Base-by-base conservation (phyloP, 2,113 vertebrate genomes). In the Pipra filicauda region DNA sequence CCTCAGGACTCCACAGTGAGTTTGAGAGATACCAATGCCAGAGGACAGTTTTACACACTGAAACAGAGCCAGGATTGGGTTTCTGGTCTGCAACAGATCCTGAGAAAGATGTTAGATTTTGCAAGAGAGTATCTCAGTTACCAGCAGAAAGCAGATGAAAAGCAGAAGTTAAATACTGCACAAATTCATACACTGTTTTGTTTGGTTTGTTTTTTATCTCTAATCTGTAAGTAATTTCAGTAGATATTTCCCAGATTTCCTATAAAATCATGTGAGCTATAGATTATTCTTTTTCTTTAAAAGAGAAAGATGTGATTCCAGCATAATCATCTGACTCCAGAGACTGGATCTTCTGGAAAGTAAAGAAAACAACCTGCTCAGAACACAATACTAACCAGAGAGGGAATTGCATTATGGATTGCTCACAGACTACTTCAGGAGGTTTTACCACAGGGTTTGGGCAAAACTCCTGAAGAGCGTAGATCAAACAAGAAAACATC, bases 291-390 rank as follows among this genome's bases (percentile, higher is more conserved):
- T 78, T 80, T 52, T 46, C 19, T 27, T 54, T 58, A 37, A 83
- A 70, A 82, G 59, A 80, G 52, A 75, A 85, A 69, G 33, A 69
- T 48, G 58, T 65, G 51, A 81, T 89, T 95, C 55, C 33, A 89
- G 43, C 39, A 77, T 84, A 91, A 96, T 92, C 52, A 89, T 31
- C 26, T 74, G 37, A 64, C 73, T 88, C 59, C 11, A 71, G 83
- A 59, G 88, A 82, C 24, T 72, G 31, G 49, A 65, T 93, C 58
- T 82, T 80, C 66, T 76, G 52, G 54, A 93, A 85, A 85, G 37
- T n/a, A 88, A 89, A 89, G 93, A 64, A 87, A 94, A 91, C n/a
- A 88, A 87, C 69, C 66, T 87, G 57, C 41, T 93, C 69, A 52
- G 59, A 64, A 57, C 37, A 37, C 73, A 75, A 39, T n/a, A 62